These are phyloP conservation scores for rabbit (Oryctolagus cuniculus) DNA, from an alignment of 2,113 vertebrate genomes.

Conservation along the genomic window mOryCun1.1 NC_091445.1:89262501-89263000, in stretches of 20 bases:
- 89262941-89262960: neutral
- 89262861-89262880: neutral
- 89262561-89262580: slow-evolving; percentile 49
- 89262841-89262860: neutral
- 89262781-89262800: neutral
- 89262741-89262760: neutral
- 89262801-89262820: neutral
- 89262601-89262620: neutral
- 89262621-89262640: neutral
- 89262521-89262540: slow-evolving; percentile 47
- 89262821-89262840: neutral
- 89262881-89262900: neutral
- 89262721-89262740: neutral
- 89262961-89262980: neutral
- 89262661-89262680: neutral
- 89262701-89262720: neutral
- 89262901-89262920: neutral
- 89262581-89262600: neutral
- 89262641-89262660: neutral
- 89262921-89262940: neutral
- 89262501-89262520: slow-evolving; percentile 25
- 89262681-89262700: neutral
- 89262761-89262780: neutral
- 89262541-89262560: slow-evolving; percentile 4
- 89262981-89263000: neutral